phyloP scores from a whole-genome alignment of 2,797 vertebrate species.

The Sebastes steindachneri region DNA sequence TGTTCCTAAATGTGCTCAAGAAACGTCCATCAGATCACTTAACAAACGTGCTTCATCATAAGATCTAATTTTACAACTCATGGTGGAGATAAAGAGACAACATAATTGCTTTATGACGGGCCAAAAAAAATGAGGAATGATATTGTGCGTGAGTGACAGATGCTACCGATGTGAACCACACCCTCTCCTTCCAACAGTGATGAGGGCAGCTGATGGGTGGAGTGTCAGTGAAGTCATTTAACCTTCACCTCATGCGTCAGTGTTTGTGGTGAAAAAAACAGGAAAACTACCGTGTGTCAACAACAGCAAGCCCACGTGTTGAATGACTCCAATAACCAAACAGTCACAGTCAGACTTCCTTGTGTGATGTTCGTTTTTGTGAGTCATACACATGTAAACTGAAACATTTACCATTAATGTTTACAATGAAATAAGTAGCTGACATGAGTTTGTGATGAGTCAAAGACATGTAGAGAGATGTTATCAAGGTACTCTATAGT shows the following conservation, averaged over 20 bases:
- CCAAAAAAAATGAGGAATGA: background rate
- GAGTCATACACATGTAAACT: background rate
- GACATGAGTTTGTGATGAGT: background rate
- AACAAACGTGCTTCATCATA: background rate
- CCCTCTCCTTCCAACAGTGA: conserved; percentile 8
- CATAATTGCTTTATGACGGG: background rate
- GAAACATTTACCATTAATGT: background rate
- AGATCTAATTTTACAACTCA: background rate
- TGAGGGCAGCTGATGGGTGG: conserved; percentile 26
- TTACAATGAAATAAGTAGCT: background rate
- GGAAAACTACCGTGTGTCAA: background rate
- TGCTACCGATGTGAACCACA: conserved; percentile 6
- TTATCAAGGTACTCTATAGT: background rate
- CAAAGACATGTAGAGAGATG: background rate
- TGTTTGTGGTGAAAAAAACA: background rate
- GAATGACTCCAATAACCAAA: background rate
- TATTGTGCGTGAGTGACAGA: conserved; percentile 4
- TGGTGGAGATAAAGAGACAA: background rate
- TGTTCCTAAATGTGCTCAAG: background rate
- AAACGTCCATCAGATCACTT: background rate
- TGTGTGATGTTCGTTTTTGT: background rate
- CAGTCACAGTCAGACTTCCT: background rate
- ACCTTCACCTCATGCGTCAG: background rate
- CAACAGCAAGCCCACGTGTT: background rate
- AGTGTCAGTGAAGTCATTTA: conserved; percentile 15